Base-by-base conservation (phyloP, 2,797 vertebrate genomes). In the Hybognathus amarus region DNA sequence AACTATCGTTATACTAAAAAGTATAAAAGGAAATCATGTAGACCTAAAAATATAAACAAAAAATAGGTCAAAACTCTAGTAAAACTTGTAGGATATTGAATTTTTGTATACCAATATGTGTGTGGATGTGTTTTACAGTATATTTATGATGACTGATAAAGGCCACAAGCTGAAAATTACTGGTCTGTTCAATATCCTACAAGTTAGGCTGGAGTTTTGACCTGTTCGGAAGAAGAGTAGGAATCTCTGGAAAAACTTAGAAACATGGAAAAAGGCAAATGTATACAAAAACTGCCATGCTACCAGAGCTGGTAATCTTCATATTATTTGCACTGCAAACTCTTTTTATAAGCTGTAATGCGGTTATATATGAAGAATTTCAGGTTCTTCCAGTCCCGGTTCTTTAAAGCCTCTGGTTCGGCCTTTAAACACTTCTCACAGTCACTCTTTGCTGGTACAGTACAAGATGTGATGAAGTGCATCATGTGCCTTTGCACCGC, bases 391-490 rank as follows among this genome's bases (percentile, higher is more conserved):
- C 85, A 87, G 52, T 83, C 64, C 8, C 73, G 10, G 69, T 88
- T 86, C 33, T 84, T 85, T 9, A 90, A 81, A 71, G 85, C 85
- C 73, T 82, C 82, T 33, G 88, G 85, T 88, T 90, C 88, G 56
- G 85, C 88, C 17, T 24, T 89, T 70, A 90, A 88, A 89, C 88
- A 90, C 11, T 86, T 91, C 66, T 90, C 84, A 79, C 88, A 91
- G 20, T 91, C 85, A 20, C 30, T 77, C 69, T 89, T 90, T 81
- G 38, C 15, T 70, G 87, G 88, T 73, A 90, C 85, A 80, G 81
- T 80, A 63, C 79, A 86, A 50, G 82, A 87, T 59, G 79, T 85
- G 78, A 87, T 87, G 71, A 87, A 87, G 5, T 5, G 22, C 56
- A 73, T 84, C 83, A 88, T 84, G 78, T 87, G 83, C 24, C 66